Evolutionary conservation across 2,888 invertebrate species (phyloP), one percentile per base, ranked within the genome.

Genomic region (Fragum whitleyi): DNA sequence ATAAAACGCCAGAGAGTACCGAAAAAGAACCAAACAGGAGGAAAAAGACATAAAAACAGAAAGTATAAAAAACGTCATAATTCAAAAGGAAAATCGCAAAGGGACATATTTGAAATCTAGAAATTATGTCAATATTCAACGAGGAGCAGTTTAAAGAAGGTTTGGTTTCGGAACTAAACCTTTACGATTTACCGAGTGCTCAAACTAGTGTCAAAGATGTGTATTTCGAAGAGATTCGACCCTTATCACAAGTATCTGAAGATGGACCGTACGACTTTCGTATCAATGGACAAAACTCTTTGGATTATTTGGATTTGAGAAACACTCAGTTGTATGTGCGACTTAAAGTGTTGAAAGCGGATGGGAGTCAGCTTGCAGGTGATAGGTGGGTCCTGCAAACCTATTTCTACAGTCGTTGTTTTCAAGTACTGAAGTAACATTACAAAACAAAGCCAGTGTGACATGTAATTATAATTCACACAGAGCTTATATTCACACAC

Each of bases 391-490:
- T 28, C 83, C 82, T 21, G 81, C 70, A 11, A 86, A 85, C 67
- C 57, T 84, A 67, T 76, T 86, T 65, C 62, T 81, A 14, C 81
- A 76, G 51, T 59, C 85, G 19, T 28, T 86, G 75, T 86, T 86
- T 82, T 76, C 76, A 23, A 75, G 78, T 21, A 76, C 71, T 14
- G 86, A 86, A 59, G 84, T 86, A 7, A 77, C 80, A 1, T 55
- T 86, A 21, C 86, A 86, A 55, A 81, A 79, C 55, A 84, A 75
- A 53, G 74, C 79, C 6, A 61, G 79, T 0, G 67, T 82, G 7
- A 81, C 85, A 1, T 75, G 82, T 65, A 82, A 86, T 59, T 77
- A 84, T 36, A 81, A 86, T 69, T 74, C 83, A 6, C 84, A 82
- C 59, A 78, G 78, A 47, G 74, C 83, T 16, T 75, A 68, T 67